Percentiles rank a stretch among this genome's conserved stretches.
These are phyloP conservation scores for Beris chalybata DNA, from an alignment of 2,888 invertebrate genomes.

Conservation along the genomic window DNA sequence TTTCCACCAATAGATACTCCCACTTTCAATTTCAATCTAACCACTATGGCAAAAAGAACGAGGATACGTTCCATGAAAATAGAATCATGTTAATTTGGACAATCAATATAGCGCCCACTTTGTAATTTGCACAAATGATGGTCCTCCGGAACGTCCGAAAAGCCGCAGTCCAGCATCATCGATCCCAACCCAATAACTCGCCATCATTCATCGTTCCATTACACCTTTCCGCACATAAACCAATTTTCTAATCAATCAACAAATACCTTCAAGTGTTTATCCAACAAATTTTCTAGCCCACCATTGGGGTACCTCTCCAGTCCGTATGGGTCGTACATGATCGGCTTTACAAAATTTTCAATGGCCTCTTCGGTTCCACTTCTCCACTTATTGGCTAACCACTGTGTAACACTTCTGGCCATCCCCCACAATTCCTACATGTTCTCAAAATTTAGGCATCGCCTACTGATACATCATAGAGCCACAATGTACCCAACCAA, in stretches of 20 bases:
- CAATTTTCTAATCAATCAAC: slow-evolving; percentile 25
- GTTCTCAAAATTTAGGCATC: not conserved
- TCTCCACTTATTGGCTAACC: no score
- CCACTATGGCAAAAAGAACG: no score
- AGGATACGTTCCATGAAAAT: no score
- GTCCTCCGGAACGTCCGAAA: no score
- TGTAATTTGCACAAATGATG: no score
- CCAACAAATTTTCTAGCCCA: slow-evolving; percentile 13
- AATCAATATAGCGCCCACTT: no score
- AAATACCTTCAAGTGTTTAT: slow-evolving; percentile 22
- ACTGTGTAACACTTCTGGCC: not conserved
- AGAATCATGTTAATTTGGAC: no score
- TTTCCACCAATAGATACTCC: no score
- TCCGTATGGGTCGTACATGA: not conserved
- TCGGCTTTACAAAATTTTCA: slow-evolving; percentile 1
- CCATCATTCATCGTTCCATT: slow-evolving; percentile 9
- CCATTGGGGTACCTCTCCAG: not conserved
- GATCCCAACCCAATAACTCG: not conserved
- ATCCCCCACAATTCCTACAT: not conserved
- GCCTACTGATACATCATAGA: not conserved
- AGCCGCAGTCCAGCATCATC: no score
- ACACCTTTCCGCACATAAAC: slow-evolving; percentile 15
- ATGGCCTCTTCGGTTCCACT: not conserved
- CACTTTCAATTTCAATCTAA: no score
- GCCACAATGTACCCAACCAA: not conserved